A percentile compares a stretch with the other conserved stretches of the same genome.
Evolutionary conservation across 2,113 vertebrate genomes (phyloP).

Genomic region (Nothocercus julius): DNA sequence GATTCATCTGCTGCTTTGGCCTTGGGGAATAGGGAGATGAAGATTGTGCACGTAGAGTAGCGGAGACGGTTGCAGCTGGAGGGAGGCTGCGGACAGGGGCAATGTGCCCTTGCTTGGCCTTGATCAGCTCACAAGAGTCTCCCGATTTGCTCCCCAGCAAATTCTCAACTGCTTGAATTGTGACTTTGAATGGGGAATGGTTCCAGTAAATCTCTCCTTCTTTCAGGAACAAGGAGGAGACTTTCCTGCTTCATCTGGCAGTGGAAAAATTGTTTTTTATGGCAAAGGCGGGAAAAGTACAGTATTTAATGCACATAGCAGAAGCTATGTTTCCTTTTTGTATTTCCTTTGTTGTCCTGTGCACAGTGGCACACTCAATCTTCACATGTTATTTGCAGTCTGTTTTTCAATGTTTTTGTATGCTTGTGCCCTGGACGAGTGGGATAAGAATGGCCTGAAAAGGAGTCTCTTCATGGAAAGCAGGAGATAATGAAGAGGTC

Average conservation of each 20-base stretch:
- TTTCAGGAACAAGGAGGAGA: background rate
- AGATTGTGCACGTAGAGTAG: background rate
- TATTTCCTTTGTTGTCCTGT: background rate
- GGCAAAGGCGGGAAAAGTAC: background rate
- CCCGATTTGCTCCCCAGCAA: background rate
- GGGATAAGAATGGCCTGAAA: background rate
- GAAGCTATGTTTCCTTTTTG: background rate
- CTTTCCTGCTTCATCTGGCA: background rate
- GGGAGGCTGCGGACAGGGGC: background rate
- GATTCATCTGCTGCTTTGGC: background rate
- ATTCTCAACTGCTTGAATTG: background rate
- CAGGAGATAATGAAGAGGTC: background rate
- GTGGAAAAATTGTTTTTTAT: background rate
- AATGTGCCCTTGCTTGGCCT: background rate
- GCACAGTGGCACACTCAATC: background rate
- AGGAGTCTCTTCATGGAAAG: background rate
- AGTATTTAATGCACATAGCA: background rate
- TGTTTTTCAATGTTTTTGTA: background rate
- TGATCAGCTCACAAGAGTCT: background rate
- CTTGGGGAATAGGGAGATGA: background rate
- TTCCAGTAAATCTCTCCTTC: background rate
- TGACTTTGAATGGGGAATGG: background rate
- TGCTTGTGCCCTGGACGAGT: fast-evolving
- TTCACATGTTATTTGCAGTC: background rate
- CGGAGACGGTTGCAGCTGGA: background rate